Conservation (phyloP, 1,140 invertebrate species). For the Drosophila pseudoobscura region DNA sequence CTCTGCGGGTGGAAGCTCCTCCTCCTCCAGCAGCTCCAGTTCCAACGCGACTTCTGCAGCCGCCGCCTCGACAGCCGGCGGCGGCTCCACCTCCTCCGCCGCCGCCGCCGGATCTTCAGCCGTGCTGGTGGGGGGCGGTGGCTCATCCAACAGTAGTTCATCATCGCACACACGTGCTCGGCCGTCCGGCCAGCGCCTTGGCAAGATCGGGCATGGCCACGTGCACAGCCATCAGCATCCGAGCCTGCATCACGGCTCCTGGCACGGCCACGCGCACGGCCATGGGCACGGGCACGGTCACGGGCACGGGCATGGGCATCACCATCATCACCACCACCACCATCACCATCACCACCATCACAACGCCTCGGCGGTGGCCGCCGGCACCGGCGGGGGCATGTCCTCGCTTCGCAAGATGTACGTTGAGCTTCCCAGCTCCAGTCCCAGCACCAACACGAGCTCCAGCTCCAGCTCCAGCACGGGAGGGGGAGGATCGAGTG, state of each 20-base stretch:
- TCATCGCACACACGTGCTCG: constrained; percentile 39
- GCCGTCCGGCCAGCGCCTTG: constrained; percentile 45
- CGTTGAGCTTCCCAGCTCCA: constrained; percentile 13
- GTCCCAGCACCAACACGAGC: constrained; percentile 24
- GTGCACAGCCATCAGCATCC: constrained; percentile 76
- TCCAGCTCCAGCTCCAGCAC: constrained; percentile 49
- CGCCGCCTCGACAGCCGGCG: neutral
- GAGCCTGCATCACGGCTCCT: constrained; percentile 52
- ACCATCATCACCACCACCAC: constrained; percentile 56
- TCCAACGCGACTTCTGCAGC: constrained; percentile 2
- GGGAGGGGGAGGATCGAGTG: neutral
- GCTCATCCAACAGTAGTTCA: neutral
- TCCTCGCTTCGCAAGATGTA: constrained; percentile 39
- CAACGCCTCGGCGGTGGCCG: constrained; percentile 50
- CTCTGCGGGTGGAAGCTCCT: constrained; percentile 2
- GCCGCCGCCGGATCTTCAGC: neutral
- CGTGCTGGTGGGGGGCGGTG: constrained; percentile 5
- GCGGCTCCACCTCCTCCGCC: neutral
- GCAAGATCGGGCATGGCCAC: constrained; percentile 57
- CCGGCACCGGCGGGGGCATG: constrained; percentile 44
- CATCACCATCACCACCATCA: constrained; percentile 43
- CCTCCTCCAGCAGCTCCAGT: constrained; percentile 1
- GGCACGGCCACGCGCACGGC: constrained; percentile 19
- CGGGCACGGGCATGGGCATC: constrained; percentile 43
- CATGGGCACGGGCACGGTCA: constrained; percentile 24